Conservation (phyloP, 1,140 invertebrate species). For the Amphibalanus amphitrite region DNA sequence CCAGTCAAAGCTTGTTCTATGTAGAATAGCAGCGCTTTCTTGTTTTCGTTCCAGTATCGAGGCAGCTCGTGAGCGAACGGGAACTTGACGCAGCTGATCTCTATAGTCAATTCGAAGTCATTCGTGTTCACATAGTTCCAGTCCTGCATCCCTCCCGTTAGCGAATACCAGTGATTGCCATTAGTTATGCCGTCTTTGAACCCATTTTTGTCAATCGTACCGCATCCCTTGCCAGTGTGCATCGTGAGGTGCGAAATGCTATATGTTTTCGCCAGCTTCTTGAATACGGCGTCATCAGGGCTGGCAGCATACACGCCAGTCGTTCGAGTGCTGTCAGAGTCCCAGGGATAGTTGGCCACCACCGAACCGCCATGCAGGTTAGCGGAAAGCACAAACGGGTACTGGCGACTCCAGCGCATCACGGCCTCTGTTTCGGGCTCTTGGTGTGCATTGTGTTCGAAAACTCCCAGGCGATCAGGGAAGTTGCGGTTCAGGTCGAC, state of each 20-base stretch:
- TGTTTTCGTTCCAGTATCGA: constrained; percentile 74
- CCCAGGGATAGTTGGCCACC: constrained; percentile 87
- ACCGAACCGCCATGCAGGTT: constrained; percentile 89
- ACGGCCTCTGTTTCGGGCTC: constrained; percentile 78
- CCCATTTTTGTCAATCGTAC: constrained; percentile 1
- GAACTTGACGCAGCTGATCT: constrained; percentile 86
- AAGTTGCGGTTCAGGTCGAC: constrained; percentile 95
- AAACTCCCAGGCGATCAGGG: constrained; percentile 44
- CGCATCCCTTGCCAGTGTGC: constrained; percentile 54
- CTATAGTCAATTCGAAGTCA: constrained; percentile 86
- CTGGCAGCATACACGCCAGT: constrained; percentile 30
- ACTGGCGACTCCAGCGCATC: constrained; percentile 70
- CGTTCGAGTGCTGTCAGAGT: constrained; percentile 34
- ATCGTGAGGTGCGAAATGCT: constrained; percentile 62
- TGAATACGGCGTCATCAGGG: constrained; percentile 72
- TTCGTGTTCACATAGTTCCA: constrained; percentile 89
- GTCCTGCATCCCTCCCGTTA: constrained; percentile 93
- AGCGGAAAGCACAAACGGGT: constrained; percentile 88
- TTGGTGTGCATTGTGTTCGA: constrained; percentile 5
- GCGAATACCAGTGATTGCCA: constrained; percentile 76
- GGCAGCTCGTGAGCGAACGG: constrained; percentile 53
- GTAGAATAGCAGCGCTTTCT: constrained; percentile 59
- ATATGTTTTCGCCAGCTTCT: constrained; percentile 61
- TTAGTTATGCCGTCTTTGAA: constrained; percentile 78
- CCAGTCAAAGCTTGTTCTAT: constrained; percentile 85